Base-by-base conservation (phyloP, 2,113 vertebrate genomes). In the Zapornia atra region DNA sequence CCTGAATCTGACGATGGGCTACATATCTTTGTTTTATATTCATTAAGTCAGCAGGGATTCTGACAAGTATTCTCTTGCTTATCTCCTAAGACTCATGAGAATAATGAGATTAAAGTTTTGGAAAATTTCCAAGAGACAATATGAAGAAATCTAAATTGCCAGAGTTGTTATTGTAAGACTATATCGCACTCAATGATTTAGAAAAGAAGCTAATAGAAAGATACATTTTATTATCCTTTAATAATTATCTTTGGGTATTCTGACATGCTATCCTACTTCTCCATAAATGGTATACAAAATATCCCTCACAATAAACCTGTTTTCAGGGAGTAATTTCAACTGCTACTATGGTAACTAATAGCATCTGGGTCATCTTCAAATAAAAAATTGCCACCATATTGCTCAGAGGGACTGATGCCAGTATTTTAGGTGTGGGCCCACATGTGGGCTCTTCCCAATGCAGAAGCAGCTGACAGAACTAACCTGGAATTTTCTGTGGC, bases 91-190 rank as follows among this genome's bases (percentile, higher is more conserved):
- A 65, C 83, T 95, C 50, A 73, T 17, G 56, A 76, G 76, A 95
- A 95, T 89, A 97, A 96, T 44, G 63, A 86, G 85, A 93, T 78
- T 79, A 88, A 88, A 97, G 88, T 94, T 96, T 75, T 89, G 80
- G 82, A 94, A 89, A 68, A 64, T 63, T 92, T 93, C 87, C 91
- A 94, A 84, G 57, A 88, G 72, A 90, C 69, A 93, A 61, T 60
- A 75, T 24, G 63, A 93, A 90, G 85, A 82, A 76, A 34, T 36
- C 66, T 95, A 95, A 95, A 88, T 42, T 92, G 85, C 70, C 19
- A 56, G 44, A 85, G 24, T 72, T 87, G 25, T 84, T 92, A 29
- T 82, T 84, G 25, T 71, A 89, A 57, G 54, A 75, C 86, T 60
- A 38, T 21, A 91, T 60, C 3, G 2, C 1, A 29, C 51, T 79